Evolutionary conservation across 1,140 invertebrate genomes (phyloP).

Genomic region (Polypedilum pembai): DNA sequence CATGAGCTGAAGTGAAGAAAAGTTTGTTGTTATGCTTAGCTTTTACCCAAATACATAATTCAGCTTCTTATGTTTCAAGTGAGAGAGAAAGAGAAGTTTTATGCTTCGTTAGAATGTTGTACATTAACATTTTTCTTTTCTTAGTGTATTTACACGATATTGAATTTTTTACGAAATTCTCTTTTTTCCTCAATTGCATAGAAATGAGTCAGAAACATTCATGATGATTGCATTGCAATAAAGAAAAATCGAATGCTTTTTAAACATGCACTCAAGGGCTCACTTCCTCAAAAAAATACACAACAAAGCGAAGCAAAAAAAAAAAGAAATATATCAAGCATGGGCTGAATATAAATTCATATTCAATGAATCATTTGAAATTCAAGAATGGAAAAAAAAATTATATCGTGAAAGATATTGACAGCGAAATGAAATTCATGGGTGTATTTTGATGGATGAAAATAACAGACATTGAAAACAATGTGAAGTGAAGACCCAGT

Average conservation of each 20-base stretch:
- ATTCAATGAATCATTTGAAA: too few relatives aligned
- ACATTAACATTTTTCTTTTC: not conserved
- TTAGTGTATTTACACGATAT: not conserved
- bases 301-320: too few relatives aligned
- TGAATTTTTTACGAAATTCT: not conserved
- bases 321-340: too few relatives aligned
- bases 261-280: not conserved
- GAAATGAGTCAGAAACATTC: not conserved
- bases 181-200: not conserved
- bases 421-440: too few relatives aligned
- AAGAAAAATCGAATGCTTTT: not conserved
- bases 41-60: constrained; percentile 13
- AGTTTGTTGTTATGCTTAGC: not conserved
- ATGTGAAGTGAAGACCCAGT: not conserved
- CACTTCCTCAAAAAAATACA: not conserved
- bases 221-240: constrained; percentile 17
- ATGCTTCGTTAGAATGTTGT: too few relatives aligned
- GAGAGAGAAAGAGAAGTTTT: too few relatives aligned
- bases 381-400: too few relatives aligned
- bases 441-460: too few relatives aligned
- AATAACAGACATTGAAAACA: too few relatives aligned
- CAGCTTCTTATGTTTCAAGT: not conserved
- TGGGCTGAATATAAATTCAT: too few relatives aligned
- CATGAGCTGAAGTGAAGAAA: too few relatives aligned
- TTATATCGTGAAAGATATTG: too few relatives aligned